Evolutionary conservation across 2,797 vertebrate genomes (phyloP).

Genomic region (Triplophysa yarkandensis): DNA sequence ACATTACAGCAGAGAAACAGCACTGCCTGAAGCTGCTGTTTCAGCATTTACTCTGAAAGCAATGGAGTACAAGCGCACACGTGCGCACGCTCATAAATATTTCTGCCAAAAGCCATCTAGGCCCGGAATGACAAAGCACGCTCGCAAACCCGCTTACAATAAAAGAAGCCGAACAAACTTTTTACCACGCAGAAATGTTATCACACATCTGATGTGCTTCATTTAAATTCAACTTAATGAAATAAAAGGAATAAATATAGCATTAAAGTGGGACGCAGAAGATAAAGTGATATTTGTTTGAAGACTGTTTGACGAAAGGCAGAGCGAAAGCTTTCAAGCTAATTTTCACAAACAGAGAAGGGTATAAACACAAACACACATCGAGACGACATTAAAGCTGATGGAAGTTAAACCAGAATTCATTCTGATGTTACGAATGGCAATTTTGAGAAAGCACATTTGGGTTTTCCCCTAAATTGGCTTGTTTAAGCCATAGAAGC

Average conservation of each 20-base stretch:
- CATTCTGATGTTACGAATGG: constrained; percentile 10
- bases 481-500: constrained; percentile 17
- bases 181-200: constrained; percentile 26
- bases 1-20: constrained; percentile 51
- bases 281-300: constrained; percentile 38
- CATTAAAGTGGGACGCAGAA: constrained; percentile 13
- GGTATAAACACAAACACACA: not conserved
- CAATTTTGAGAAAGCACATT: constrained; percentile 17
- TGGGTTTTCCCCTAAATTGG: constrained; percentile 8
- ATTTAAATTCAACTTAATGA: constrained; percentile 33
- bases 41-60: constrained; percentile 51
- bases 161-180: constrained; percentile 29
- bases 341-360: constrained; percentile 32
- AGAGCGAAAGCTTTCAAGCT: constrained; percentile 19
- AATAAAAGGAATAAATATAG: constrained; percentile 26
- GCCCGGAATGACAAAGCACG: constrained; percentile 24
- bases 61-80: constrained; percentile 21
- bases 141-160: constrained; percentile 2
- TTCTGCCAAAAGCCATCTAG: constrained; percentile 20
- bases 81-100: constrained; percentile 23
- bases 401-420: constrained; percentile 37
- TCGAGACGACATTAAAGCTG: constrained; percentile 28
- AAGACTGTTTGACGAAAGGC: constrained; percentile 30
- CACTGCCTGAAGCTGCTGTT: constrained; percentile 48
- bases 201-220: constrained; percentile 37